Base-by-base conservation (phyloP, 2,888 invertebrate species). In the Monochamus alternatus region DNA sequence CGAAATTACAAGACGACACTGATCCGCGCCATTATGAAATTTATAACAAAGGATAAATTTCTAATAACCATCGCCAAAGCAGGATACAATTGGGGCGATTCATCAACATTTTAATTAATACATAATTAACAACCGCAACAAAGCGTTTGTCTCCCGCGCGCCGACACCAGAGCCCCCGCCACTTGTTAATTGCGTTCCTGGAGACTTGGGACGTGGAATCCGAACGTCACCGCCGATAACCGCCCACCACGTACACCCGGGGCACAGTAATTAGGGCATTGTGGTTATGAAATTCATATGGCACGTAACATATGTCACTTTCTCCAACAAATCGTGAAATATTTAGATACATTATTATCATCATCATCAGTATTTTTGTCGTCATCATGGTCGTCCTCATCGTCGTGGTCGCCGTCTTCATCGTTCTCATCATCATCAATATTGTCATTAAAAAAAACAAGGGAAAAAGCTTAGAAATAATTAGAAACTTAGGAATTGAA, bases 41-140 rank as follows among this genome's bases (percentile, higher is more conserved):
- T 30, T 47, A 47, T 31, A 69, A 87, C 87, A 86, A 87, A 86
- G 86, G 86, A 84, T 85, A 85, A 86, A 86, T 86, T 86, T 86
- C 86, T 87, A 87, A 86, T 87, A 86, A 86, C 85, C 85, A 83
- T 83, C 83, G 80, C 82, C 83, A 83, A 84, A 85, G 85, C 84
- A 85, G 84, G 85, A 84, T 84, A 86, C 86, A 86, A 86, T 86
- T 82, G 85, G 84, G 85, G 86, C 86, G 86, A 87, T 87, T 87
- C 86, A 87, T 87, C 87, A 87, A 86, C 86, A 87, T 87, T 87
- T 87, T 87, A 87, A 87, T 87, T 87, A 87, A 87, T 87, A 86
- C 85, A 86, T 87, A 87, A 87, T 87, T 87, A 87, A 87, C 86
- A 87, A 85, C 86, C 85, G 85, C 86, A 85, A 87, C 87, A 87